phyloP scores from a whole-genome alignment of 2,888 invertebrate species.

The Carabus problematicus region DNA sequence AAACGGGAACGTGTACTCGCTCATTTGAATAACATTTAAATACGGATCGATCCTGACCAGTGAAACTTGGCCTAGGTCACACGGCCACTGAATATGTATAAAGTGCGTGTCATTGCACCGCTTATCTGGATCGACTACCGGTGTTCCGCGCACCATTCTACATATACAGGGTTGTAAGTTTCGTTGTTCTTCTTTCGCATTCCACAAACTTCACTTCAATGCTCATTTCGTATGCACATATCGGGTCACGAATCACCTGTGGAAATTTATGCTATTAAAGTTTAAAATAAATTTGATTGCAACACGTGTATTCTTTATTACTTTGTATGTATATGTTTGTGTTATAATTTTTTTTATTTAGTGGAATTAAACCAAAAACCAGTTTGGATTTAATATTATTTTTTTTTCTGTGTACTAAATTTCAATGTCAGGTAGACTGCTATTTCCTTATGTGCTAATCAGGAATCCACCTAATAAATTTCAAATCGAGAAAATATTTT shows the following conservation, averaged over 20 bases:
- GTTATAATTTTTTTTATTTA: slow-evolving; percentile 29
- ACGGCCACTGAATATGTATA: slow-evolving; percentile 40
- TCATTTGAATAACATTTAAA: slow-evolving; percentile 53
- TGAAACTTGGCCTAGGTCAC: slow-evolving; percentile 52
- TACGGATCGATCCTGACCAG: slow-evolving; percentile 48
- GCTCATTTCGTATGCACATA: too few species aligned
- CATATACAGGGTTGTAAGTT: neutral
- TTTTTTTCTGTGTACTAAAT: slow-evolving; percentile 43
- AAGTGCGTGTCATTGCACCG: slow-evolving; percentile 37
- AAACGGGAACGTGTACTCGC: slow-evolving; percentile 40
- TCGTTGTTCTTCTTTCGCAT: slow-evolving; percentile 9
- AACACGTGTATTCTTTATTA: slow-evolving; percentile 42
- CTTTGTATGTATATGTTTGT: slow-evolving; percentile 39
- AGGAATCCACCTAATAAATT: slow-evolving; percentile 40
- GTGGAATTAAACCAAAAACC: slow-evolving; percentile 34
- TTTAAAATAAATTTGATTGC: slow-evolving; percentile 28
- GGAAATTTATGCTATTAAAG: neutral
- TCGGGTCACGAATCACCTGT: too few species aligned
- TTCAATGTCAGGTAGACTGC: slow-evolving; percentile 40
- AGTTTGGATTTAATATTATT: slow-evolving; percentile 35
- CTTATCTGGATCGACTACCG: slow-evolving; percentile 32
- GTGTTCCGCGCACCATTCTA: neutral
- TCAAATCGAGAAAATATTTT: slow-evolving; percentile 34
- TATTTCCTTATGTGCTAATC: slow-evolving; percentile 41
- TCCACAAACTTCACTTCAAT: too few species aligned